Conservation (phyloP, 2,888 invertebrate genomes). For the Amaurobius ferox region DNA sequence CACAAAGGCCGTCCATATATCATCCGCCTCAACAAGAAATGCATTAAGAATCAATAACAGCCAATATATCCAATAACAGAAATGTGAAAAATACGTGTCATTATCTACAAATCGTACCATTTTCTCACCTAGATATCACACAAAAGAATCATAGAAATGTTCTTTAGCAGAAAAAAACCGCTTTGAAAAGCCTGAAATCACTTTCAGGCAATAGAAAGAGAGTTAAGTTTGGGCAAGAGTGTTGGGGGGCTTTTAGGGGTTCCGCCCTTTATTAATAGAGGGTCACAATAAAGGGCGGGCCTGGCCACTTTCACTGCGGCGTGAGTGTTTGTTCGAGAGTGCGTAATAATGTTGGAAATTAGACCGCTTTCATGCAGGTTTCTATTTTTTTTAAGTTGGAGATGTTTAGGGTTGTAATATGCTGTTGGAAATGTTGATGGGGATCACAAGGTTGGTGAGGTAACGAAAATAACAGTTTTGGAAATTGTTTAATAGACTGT, state of each 20-base stretch:
- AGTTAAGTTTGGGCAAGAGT: slow-evolving; percentile 27
- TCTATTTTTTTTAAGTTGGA: no score
- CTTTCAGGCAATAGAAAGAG: slow-evolving; percentile 19
- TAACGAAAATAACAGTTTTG: no score
- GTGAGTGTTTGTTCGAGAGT: background rate
- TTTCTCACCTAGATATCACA: slow-evolving; percentile 3
- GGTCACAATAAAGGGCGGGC: slow-evolving; percentile 49
- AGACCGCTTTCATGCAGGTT: no score
- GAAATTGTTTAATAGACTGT: no score
- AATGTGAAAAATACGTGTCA: background rate
- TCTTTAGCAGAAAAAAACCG: background rate
- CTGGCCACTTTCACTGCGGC: background rate
- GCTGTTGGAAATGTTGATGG: no score
- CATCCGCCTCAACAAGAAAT: background rate
- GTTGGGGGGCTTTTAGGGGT: slow-evolving; percentile 12
- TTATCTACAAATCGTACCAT: background rate
- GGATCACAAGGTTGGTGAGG: no score
- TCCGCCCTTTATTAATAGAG: slow-evolving; percentile 47
- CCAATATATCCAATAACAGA: background rate
- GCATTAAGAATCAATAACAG: background rate
- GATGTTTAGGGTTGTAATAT: no score
- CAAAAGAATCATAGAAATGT: background rate
- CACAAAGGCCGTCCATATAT: background rate
- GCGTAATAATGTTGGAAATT: no score
- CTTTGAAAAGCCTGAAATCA: slow-evolving; percentile 28